Percentiles rank a stretch among this genome's conserved stretches.
These are phyloP conservation scores for Nomada fucata DNA, from an alignment of 2,888 invertebrate genomes.

Conservation along the genomic window DNA sequence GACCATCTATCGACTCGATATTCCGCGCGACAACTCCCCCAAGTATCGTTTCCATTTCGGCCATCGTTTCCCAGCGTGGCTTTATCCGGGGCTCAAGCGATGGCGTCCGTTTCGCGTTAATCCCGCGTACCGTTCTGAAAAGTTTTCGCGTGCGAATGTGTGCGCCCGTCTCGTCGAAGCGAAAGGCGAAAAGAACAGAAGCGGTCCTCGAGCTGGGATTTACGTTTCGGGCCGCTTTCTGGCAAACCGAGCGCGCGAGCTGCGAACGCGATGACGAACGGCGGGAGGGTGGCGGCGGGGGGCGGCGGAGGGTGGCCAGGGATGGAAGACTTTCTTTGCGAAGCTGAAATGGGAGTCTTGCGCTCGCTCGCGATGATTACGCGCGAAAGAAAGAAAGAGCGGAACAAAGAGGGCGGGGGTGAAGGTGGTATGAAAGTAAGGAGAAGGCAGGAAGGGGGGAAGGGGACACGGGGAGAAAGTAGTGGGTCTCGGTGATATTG, in stretches of 20 bases:
- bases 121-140: slow-evolving; percentile 26
- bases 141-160: slow-evolving; percentile 14
- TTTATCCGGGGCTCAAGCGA: slow-evolving; percentile 18
- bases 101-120: slow-evolving; percentile 46
- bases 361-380: slow-evolving; percentile 77
- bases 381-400: slow-evolving; percentile 72
- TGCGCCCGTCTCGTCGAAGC: neutral
- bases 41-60: slow-evolving; percentile 19
- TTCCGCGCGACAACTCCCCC: neutral
- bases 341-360: slow-evolving; percentile 76
- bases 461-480: slow-evolving; percentile 16
- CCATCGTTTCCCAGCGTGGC: neutral
- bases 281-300: too few species aligned
- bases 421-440: slow-evolving; percentile 22
- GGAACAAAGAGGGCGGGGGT: slow-evolving; percentile 59
- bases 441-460: slow-evolving; percentile 10
- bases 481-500: slow-evolving; percentile 70
- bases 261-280: slow-evolving; percentile 68
- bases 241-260: slow-evolving; percentile 73
- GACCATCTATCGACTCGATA: slow-evolving; percentile 6
- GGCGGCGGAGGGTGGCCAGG: slow-evolving; percentile 32
- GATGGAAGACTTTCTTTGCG: slow-evolving; percentile 51
- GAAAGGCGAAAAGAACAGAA: slow-evolving; percentile 13
- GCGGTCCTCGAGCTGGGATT: slow-evolving; percentile 47
- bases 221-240: slow-evolving; percentile 67